Evolutionary conservation across 2,797 vertebrate species (phyloP).

Genomic region (Zonotrichia albicollis): DNA sequence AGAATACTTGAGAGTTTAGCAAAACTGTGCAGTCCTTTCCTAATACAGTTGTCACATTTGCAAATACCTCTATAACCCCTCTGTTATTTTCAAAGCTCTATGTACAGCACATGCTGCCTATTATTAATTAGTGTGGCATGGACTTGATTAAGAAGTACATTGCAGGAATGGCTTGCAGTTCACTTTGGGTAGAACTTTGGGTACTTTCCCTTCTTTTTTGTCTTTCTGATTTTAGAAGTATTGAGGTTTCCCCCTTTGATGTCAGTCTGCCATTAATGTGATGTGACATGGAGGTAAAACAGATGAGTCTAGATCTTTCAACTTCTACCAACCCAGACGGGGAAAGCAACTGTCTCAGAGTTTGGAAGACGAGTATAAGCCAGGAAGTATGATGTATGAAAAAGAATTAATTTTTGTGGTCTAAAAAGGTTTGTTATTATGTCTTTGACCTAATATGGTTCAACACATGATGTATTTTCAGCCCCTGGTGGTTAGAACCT

Average conservation of each 20-base stretch:
- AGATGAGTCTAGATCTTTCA: background rate
- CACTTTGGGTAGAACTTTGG: background rate
- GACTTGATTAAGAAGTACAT: rapidly evolving
- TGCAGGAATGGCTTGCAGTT: background rate
- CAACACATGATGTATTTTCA: background rate
- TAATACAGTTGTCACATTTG: background rate
- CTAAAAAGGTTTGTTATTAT: background rate
- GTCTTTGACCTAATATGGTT: background rate
- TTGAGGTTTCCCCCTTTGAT: background rate
- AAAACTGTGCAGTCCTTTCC: background rate
- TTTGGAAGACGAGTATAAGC: background rate
- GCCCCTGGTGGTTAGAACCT: background rate
- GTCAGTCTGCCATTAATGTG: background rate
- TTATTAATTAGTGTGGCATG: background rate
- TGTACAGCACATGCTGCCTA: rapidly evolving
- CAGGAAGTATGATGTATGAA: background rate
- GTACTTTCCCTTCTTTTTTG: background rate
- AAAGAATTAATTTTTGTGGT: background rate
- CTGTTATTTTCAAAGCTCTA: background rate
- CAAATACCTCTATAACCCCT: background rate
- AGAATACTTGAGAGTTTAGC: background rate
- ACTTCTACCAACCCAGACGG: background rate
- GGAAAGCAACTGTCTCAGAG: background rate
- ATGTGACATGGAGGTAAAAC: background rate
- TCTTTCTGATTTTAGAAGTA: background rate